phyloP scores from a whole-genome alignment of 2,888 invertebrate species.

The Drosophila lutescens region DNA sequence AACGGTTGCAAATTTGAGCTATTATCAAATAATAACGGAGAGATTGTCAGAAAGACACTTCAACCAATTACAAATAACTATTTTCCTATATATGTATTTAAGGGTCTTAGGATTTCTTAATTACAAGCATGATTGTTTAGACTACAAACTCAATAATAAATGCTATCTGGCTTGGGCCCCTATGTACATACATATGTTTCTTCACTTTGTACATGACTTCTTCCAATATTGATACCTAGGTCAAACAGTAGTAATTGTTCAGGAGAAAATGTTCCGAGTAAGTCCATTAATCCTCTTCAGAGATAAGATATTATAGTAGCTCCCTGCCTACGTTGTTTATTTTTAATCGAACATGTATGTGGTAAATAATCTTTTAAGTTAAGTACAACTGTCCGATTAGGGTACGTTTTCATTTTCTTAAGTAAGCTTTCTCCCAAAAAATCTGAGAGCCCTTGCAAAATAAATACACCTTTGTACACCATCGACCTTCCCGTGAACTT shows the following conservation, averaged over 20 bases:
- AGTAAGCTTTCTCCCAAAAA: not conserved
- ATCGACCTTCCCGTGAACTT: constrained; percentile 23
- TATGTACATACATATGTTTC: not conserved
- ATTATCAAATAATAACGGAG: not conserved
- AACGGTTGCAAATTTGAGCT: not conserved
- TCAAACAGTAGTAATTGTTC: not conserved
- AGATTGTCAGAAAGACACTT: not conserved
- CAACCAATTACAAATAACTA: not conserved
- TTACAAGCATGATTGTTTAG: no score
- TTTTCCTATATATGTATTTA: not conserved
- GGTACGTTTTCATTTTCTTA: not conserved
- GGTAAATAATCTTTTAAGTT: no score
- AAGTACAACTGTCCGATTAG: not conserved
- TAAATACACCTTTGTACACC: not conserved
- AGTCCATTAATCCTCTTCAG: not conserved
- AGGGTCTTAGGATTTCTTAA: not conserved
- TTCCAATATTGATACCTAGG: not conserved
- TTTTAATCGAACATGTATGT: no score
- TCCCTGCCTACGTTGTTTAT: no score
- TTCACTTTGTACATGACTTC: not conserved
- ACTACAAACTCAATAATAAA: not conserved
- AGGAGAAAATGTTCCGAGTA: not conserved
- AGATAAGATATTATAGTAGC: not conserved
- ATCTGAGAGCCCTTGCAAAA: constrained; percentile 5
- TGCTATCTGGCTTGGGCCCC: not conserved